phyloP scores from a whole-genome alignment of 2,888 invertebrate species.

The Lithophane leautieri region DNA sequence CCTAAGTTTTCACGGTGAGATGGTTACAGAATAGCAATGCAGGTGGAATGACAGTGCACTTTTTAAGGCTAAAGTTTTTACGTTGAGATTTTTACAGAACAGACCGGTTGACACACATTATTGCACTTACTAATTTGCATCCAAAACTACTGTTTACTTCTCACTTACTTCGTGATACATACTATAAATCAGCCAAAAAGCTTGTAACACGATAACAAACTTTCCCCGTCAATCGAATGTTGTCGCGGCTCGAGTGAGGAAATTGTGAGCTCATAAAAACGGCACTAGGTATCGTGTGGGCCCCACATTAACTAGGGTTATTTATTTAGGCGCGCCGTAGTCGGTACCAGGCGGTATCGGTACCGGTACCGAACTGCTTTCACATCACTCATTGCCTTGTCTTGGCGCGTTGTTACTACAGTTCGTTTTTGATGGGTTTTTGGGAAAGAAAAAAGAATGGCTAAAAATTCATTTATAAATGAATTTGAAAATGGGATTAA shows the following conservation, averaged over 20 bases:
- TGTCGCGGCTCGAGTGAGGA: conserved; percentile 73
- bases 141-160: not conserved
- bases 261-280: conserved; percentile 83
- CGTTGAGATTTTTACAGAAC: not conserved
- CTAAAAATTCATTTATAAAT: conserved; percentile 13
- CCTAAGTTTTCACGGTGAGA: too few species aligned
- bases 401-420: conserved; percentile 57
- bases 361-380: conserved; percentile 69
- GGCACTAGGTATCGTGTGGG: conserved; percentile 79
- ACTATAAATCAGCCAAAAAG: conserved; percentile 39
- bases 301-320: conserved; percentile 86
- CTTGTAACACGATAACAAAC: conserved; percentile 25
- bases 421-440: conserved; percentile 54
- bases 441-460: conserved; percentile 28
- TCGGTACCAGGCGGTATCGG: conserved; percentile 69
- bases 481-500: not conserved
- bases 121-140: conserved; percentile 25
- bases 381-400: conserved; percentile 73
- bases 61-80: too few species aligned
- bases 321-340: conserved; percentile 86
- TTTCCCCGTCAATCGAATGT: conserved; percentile 64
- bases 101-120: too few species aligned
- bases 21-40: too few species aligned
- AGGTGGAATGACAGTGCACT: too few species aligned
- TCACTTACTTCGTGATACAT: conserved; percentile 19